Evolutionary conservation across 2,797 vertebrate genomes (phyloP).

Genomic region (Megalops cyprinoides): DNA sequence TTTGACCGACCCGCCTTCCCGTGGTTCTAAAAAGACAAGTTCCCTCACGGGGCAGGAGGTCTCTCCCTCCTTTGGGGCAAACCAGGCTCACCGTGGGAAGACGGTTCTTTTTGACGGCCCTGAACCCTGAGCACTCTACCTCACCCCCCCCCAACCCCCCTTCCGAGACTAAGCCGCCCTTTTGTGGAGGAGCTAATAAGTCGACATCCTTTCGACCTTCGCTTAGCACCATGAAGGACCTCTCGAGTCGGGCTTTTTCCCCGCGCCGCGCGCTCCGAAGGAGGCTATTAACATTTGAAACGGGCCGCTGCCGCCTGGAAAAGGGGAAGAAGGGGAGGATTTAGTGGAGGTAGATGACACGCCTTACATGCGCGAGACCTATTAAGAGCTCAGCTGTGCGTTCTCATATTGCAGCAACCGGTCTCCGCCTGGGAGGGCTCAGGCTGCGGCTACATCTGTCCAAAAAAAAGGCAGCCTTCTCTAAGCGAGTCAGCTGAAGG

Average conservation of each 20-base stretch:
- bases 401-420: no score
- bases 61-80: no score
- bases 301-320: no score
- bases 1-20: no score
- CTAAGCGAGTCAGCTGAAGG: background rate
- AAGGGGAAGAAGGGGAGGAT: background rate
- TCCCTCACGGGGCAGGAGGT: background rate
- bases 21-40: no score
- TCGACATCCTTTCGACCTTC: background rate
- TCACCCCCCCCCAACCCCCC: background rate
- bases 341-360: background rate
- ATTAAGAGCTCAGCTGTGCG: background rate
- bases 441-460: background rate
- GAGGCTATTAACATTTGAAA: conserved; percentile 5
- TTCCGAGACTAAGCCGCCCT: background rate
- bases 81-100: background rate
- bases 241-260: no score
- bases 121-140: background rate
- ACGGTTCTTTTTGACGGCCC: background rate
- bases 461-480: background rate
- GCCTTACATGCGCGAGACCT: background rate
- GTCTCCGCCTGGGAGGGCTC: no score
- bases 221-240: background rate
- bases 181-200: conserved; percentile 24
- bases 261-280: no score